Percentiles rank a stretch among this genome's conserved stretches.
Conservation (phyloP, 2,888 invertebrate species). For the Tipula vernalis region DNA sequence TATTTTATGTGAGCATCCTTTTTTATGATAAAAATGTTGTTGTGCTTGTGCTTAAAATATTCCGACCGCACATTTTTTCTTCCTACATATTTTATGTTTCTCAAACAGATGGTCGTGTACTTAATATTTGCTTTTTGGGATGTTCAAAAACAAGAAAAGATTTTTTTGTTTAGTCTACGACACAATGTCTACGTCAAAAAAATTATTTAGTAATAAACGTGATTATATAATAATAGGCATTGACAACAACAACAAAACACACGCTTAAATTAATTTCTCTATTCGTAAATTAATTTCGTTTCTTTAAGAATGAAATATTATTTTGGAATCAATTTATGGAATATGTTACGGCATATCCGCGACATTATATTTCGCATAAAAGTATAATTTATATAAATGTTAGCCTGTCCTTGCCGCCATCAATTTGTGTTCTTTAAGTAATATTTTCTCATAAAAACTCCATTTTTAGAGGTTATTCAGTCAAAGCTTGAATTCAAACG, state of each 20-base stretch:
- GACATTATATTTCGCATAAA: background rate
- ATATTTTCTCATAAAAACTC: background rate
- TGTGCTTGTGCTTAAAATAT: background rate
- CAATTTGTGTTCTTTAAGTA: background rate
- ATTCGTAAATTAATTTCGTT: background rate
- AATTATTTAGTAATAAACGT: background rate
- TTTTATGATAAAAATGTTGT: background rate
- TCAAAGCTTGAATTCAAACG: background rate
- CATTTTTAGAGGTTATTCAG: background rate
- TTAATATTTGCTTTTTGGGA: background rate
- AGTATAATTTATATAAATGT: background rate
- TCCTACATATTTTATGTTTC: background rate
- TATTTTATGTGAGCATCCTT: background rate
- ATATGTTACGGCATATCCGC: background rate
- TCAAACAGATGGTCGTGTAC: background rate
- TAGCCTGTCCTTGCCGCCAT: background rate
- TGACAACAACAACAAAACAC: background rate
- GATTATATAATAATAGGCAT: background rate
- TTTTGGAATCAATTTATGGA: background rate
- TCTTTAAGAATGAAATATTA: background rate
- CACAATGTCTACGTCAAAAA: background rate
- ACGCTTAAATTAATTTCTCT: background rate
- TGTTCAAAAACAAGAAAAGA: background rate
- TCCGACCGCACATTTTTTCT: background rate
- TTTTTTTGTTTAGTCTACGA: background rate